These are phyloP conservation scores for Passer domesticus DNA, from an alignment of 2,113 vertebrate species.

Conservation along the genomic window DNA sequence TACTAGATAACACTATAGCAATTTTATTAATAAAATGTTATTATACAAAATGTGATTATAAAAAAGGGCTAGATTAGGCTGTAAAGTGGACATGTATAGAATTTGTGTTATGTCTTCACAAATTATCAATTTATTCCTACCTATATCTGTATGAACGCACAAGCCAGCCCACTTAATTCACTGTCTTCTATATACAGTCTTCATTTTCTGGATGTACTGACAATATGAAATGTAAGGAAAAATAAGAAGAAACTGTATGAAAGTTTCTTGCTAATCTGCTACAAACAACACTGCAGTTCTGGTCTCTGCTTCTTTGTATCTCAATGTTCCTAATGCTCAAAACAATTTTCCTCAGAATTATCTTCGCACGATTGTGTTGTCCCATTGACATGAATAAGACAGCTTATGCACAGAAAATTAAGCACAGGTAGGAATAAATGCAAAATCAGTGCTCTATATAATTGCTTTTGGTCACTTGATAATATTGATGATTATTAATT, in stretches of 20 bases:
- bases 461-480: neutral
- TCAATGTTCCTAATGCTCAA: neutral
- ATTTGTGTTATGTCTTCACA: neutral
- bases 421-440: neutral
- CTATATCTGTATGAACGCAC: neutral
- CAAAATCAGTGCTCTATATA: neutral
- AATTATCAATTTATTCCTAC: neutral
- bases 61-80: neutral
- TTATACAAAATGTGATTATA: neutral
- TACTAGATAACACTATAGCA: neutral
- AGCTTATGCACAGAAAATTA: neutral
- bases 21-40: neutral
- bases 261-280: neutral
- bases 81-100: neutral
- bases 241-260: neutral
- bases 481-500: neutral
- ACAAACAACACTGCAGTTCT: neutral
- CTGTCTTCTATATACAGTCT: neutral
- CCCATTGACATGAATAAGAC: neutral
- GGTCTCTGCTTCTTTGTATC: neutral
- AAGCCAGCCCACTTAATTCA: neutral
- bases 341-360: neutral
- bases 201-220: neutral
- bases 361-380: neutral
- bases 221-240: neutral